A percentile compares a stretch with the other conserved stretches of the same genome.
Conservation (phyloP, 2,888 invertebrate species). For the Agonopterix arenella region DNA sequence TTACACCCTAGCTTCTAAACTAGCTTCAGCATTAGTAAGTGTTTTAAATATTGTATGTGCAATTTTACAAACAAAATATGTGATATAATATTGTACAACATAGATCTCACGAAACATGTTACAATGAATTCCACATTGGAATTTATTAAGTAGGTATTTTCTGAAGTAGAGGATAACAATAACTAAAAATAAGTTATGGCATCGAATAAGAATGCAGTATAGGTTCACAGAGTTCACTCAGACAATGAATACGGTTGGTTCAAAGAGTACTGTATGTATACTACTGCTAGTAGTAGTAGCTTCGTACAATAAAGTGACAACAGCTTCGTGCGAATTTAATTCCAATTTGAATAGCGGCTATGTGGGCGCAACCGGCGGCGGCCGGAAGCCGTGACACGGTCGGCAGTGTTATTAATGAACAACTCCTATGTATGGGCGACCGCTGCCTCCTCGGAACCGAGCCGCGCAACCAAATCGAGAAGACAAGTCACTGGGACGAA, state of each 20-base stretch:
- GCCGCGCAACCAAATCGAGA: slow-evolving; percentile 23
- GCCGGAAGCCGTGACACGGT: slow-evolving; percentile 66
- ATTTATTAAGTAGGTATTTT: background rate
- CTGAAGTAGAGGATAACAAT: background rate
- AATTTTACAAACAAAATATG: too few relatives aligned
- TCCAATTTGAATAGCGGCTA: slow-evolving; percentile 51
- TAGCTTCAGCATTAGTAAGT: too few relatives aligned
- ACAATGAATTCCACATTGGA: too few relatives aligned
- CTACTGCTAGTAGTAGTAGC: slow-evolving; percentile 12
- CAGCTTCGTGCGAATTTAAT: slow-evolving; percentile 54
- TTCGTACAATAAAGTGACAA: slow-evolving; percentile 36
- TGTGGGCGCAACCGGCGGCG: slow-evolving; percentile 25
- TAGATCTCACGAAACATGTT: too few relatives aligned
- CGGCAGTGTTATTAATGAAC: slow-evolving; percentile 66
- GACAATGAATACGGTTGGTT: slow-evolving; percentile 14
- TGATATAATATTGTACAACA: too few relatives aligned
- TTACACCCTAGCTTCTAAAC: too few relatives aligned
- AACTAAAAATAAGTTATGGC: background rate
- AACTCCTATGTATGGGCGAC: slow-evolving; percentile 40
- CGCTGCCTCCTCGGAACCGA: slow-evolving; percentile 27
- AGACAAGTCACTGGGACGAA: slow-evolving; percentile 10
- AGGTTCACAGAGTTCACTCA: slow-evolving; percentile 5
- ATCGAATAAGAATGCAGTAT: slow-evolving; percentile 1
- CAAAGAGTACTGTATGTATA: slow-evolving; percentile 26
- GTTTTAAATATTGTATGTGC: too few relatives aligned